Percentiles rank a stretch among this genome's conserved stretches.
These are phyloP conservation scores for Lagopus leucura DNA, from an alignment of 2,113 vertebrate genomes.

Conservation along the genomic window DNA sequence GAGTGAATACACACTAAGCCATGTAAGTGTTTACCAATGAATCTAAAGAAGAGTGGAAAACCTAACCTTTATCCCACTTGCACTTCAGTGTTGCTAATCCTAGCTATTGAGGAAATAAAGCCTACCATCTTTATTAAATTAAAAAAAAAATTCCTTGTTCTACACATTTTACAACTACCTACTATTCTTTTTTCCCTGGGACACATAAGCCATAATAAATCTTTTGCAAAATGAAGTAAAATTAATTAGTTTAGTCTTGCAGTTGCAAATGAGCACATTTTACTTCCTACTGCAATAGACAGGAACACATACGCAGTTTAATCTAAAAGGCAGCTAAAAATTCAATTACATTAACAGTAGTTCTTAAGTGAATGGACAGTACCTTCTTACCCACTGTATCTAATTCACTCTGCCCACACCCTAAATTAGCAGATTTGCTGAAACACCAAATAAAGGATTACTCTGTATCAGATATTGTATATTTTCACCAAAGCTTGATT, in stretches of 20 bases:
- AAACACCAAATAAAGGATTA: not conserved
- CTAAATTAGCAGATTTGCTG: not conserved
- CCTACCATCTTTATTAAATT: not conserved
- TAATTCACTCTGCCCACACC: not conserved
- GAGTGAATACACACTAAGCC: not conserved
- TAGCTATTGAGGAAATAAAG: not conserved
- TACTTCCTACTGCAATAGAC: constrained; percentile 5
- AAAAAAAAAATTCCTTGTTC: not conserved
- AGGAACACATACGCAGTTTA: not conserved
- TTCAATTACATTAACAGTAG: constrained; percentile 20
- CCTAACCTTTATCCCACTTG: not conserved
- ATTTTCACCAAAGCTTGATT: constrained; percentile 17
- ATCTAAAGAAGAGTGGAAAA: not conserved
- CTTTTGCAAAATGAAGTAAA: constrained; percentile 39
- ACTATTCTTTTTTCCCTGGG: not conserved
- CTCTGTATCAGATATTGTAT: not conserved
- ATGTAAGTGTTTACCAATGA: not conserved
- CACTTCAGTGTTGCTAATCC: not conserved
- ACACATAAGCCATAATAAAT: constrained; percentile 29
- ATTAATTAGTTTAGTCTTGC: constrained; percentile 42
- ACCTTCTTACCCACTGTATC: not conserved
- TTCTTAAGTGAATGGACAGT: constrained; percentile 12
- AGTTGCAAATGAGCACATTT: constrained; percentile 39
- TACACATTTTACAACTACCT: not conserved
- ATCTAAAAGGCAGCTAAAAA: constrained; percentile 35